Evolutionary conservation across 2,797 vertebrate genomes (phyloP), one percentile per base, ranked within the genome.

Genomic region (Xenops minutus): DNA sequence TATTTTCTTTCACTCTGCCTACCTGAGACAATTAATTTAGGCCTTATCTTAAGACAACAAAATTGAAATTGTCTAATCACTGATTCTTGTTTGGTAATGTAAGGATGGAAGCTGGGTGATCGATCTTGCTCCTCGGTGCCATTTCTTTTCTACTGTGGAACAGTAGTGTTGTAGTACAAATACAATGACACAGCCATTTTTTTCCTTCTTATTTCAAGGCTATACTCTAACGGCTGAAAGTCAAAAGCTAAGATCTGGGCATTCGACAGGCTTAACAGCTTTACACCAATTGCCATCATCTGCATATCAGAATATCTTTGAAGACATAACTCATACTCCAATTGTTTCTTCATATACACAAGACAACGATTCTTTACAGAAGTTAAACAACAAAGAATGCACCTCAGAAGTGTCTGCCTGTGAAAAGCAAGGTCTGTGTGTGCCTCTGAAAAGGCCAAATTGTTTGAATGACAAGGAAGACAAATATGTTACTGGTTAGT

Each of bases 381-480:
- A 89, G 44, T 39, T 90, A n/a, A 52, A 54, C 69, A 94, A 62
- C 55, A 69, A 86, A 63, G 95, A 97, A 88, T 83, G 85, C 69
- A 46, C 84, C 36, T 92, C 95, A 93, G 87, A 81, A 81, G 75
- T n/a, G 44, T 91, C 92, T 86, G 69, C 85, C 52, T 85, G 39
- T 91, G 96, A 96, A 58, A 95, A 96, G 59, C 92, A 89, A n/a
- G 80, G 43, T 92, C 87, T 84, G 85, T 86, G 68, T 63, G 39
- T 77, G 56, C 76, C 74, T 85, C 72, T 95, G 85, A 92, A 95
- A 91, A 94, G 55, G 61, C 78, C 69, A 49, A 93, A 96, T 77
- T 82, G 62, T 67, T 90, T 96, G 73, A 94, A 96, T 89, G 91
- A 74, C 1, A 75, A 95, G 73, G 95, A 95, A 34, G 54, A 48